Base-by-base conservation (phyloP, 2,888 invertebrate genomes). In the Hirtodrosophila trivittata region DNA sequence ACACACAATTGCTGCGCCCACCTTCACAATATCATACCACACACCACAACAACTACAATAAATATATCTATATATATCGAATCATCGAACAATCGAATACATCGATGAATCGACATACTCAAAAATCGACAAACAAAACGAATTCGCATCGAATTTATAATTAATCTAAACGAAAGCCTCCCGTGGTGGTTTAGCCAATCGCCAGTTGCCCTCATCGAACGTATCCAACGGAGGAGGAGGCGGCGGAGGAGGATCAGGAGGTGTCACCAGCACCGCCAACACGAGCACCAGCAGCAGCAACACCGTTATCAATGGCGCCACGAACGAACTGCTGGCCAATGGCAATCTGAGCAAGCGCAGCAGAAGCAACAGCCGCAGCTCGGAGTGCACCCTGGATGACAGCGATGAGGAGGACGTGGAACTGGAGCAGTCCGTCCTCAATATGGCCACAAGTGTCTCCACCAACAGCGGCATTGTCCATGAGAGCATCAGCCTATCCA, bases 171-270 rank as follows among this genome's bases (percentile, higher is more conserved):
- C 73, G 58, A 85, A 86, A 90, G 97, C 96, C 56, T 95, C 94
- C 66, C 93, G 94, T 75, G 95, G 95, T 63, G 94, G 94, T 68
- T 91, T 95, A 70, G 95, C 95, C 8, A 94, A 95, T 90, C 92
- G 96, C 54, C 94, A 94, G 89, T 89, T 94, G 77, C 94, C 94
- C 33, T 92, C 92, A 47, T 67, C 86, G 35, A 57, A 59, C 12
- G 47, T 66, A 8, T 14, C 67, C 35, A 68, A 64, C 42, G 69
- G 64, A 42, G 57, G 64, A 28, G 58, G 62, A 42, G 57, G 64
- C 30, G 58, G 59, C 38, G 75, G 64, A 30, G 62, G 59, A 18
- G 46, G 51, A 21, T 3, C 18, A 21, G 18, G 18, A 21, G 18
- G 18, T 5, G 5, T 5, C 18, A 21, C 39, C 49, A 59, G 62